These are phyloP conservation scores for Pelecanus crispus DNA, from an alignment of 2,113 vertebrate species.

Conservation along the genomic window DNA sequence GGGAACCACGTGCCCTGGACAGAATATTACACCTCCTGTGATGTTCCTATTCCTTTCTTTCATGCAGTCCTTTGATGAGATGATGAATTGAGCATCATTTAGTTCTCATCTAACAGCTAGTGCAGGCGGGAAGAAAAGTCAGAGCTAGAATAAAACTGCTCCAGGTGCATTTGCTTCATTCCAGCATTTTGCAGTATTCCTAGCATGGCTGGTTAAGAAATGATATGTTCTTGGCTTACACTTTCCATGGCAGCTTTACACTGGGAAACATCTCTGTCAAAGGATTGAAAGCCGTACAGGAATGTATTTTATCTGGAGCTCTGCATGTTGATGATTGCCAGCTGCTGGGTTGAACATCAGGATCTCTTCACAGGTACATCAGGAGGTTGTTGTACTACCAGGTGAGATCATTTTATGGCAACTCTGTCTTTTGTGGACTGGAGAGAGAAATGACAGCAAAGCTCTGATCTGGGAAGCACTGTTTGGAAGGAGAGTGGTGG, in stretches of 20 bases:
- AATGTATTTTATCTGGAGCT: conserved; percentile 3
- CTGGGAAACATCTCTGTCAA: not conserved
- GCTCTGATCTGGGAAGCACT: not conserved
- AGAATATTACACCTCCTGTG: not conserved
- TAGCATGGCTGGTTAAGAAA: not conserved
- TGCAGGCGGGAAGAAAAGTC: not conserved
- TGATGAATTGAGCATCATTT: not conserved
- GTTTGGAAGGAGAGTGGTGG: not conserved
- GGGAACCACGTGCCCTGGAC: accelerated
- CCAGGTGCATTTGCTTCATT: not conserved
- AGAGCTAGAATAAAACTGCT: not conserved
- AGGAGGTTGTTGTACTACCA: not conserved
- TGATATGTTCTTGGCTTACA: not conserved
- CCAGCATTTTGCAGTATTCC: not conserved
- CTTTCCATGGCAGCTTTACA: not conserved
- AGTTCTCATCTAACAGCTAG: not conserved
- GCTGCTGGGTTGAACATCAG: not conserved
- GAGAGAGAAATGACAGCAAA: not conserved
- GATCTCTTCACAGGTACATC: not conserved
- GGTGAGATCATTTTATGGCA: not conserved
- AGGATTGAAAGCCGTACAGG: not conserved
- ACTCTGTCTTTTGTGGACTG: not conserved
- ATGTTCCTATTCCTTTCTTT: not conserved
- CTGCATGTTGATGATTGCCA: not conserved
- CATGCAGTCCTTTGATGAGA: not conserved